A percentile compares a stretch with the other conserved stretches of the same genome.
These are phyloP conservation scores for Uropetala carovei DNA, from an alignment of 2,888 invertebrate genomes.

Conservation along the genomic window DNA sequence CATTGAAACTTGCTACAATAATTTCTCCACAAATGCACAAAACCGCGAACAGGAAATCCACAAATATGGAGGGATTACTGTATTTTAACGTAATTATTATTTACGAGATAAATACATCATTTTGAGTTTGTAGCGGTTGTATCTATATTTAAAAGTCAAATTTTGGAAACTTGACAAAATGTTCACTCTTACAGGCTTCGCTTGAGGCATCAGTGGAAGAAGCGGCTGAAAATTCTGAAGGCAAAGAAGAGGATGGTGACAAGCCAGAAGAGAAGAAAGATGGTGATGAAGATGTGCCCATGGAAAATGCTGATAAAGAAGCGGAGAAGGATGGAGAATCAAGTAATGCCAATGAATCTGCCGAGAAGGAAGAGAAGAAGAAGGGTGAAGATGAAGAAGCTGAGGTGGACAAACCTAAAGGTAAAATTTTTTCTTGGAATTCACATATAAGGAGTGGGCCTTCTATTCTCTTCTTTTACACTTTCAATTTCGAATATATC, in stretches of 20 bases:
- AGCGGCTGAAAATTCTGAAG: conserved; percentile 71
- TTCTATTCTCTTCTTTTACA: not conserved
- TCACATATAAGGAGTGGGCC: not conserved
- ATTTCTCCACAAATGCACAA: no score
- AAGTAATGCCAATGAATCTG: conserved; percentile 64
- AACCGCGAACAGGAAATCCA: no score
- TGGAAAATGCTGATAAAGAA: conserved; percentile 53
- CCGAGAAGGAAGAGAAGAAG: conserved; percentile 60
- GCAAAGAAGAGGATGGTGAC: conserved; percentile 65
- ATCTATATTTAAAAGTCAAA: no score
- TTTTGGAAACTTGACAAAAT: not conserved
- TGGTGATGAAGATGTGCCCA: not conserved
- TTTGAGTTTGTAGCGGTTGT: not conserved
- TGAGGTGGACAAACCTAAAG: not conserved
- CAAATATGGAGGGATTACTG: no score
- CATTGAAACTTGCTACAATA: no score
- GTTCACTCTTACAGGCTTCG: conserved; percentile 71
- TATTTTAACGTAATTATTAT: no score
- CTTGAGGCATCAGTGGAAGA: conserved; percentile 70
- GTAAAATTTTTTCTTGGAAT: conserved; percentile 32
- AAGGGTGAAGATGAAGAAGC: not conserved
- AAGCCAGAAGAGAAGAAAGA: conserved; percentile 62
- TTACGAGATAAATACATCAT: not conserved
- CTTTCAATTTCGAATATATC: no score
- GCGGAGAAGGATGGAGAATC: conserved; percentile 65